Conservation (phyloP, 1,140 invertebrate species). For the Drosophila tsacasi region DNA sequence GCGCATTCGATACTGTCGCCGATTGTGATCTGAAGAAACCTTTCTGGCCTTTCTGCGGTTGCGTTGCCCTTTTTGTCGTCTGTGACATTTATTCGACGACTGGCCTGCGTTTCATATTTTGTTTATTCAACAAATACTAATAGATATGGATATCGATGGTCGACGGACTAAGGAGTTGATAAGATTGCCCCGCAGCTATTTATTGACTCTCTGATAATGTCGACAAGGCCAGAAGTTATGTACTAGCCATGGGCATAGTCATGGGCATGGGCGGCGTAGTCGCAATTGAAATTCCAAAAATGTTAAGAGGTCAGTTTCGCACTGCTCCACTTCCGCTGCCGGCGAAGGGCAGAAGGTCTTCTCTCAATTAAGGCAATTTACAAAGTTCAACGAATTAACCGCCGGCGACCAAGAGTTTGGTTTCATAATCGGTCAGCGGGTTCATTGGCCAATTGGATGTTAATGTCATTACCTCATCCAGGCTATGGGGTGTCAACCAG, state of each 20-base stretch:
- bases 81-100: slow-evolving; percentile 63
- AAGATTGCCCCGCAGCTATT: slow-evolving; percentile 53
- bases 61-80: slow-evolving; percentile 22
- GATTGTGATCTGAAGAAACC: slow-evolving; percentile 74
- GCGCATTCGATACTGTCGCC: slow-evolving; percentile 78
- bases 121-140: slow-evolving; percentile 62
- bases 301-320: slow-evolving; percentile 65
- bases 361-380: slow-evolving; percentile 76
- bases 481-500: background rate
- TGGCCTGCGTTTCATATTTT: slow-evolving; percentile 36
- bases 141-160: slow-evolving; percentile 68
- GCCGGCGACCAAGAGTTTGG: slow-evolving; percentile 26
- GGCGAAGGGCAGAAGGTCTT: slow-evolving; percentile 40
- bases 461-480: slow-evolving; percentile 37
- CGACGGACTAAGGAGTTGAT: slow-evolving; percentile 32
- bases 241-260: background rate
- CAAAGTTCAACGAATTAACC: slow-evolving; percentile 48
- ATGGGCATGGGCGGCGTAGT: background rate
- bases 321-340: slow-evolving; percentile 68
- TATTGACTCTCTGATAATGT: slow-evolving; percentile 64
- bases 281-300: slow-evolving; percentile 47
- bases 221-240: slow-evolving; percentile 58
- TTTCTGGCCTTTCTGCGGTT: slow-evolving; percentile 59
- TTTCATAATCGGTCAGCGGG: slow-evolving; percentile 50
- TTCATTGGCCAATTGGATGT: slow-evolving; percentile 66